Evolutionary conservation across 2,797 vertebrate species (phyloP).

Genomic region (Petrocephalus schoutedeni): DNA sequence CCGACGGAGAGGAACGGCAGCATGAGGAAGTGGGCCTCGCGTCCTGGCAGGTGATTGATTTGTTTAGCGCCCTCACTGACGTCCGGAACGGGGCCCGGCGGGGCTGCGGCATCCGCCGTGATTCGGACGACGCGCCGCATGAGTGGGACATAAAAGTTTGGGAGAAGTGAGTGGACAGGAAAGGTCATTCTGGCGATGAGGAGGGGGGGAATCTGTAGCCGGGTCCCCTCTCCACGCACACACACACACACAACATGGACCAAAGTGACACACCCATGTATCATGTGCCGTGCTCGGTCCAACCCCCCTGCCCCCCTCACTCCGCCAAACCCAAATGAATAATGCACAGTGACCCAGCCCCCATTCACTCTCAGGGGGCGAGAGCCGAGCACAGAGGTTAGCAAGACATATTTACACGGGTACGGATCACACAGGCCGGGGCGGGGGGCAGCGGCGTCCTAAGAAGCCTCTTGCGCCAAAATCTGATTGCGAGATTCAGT

Average conservation of each 20-base stretch:
- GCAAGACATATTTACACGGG: slow-evolving; percentile 45
- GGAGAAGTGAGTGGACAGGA: not conserved
- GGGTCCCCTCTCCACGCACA: not conserved
- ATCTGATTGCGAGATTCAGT: not conserved
- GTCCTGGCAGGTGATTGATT: not conserved
- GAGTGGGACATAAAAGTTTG: not conserved
- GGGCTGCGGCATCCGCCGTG: not conserved
- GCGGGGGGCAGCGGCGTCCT: slow-evolving; percentile 22
- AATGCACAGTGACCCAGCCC: slow-evolving; percentile 30
- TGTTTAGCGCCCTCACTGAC: not conserved
- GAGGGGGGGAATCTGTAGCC: not conserved
- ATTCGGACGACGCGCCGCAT: not conserved
- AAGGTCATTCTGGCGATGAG: not conserved
- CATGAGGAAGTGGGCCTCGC: not conserved
- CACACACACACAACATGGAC: not conserved
- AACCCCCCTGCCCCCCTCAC: not conserved
- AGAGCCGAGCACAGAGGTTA: slow-evolving; percentile 26
- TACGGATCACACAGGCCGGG: slow-evolving; percentile 47
- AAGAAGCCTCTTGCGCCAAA: not conserved
- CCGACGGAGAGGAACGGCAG: not conserved
- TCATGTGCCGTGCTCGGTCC: not conserved
- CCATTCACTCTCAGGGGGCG: slow-evolving; percentile 29
- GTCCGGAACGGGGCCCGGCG: not conserved
- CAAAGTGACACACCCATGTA: not conserved
- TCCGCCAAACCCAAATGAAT: slow-evolving; percentile 25